Base-by-base conservation (phyloP, 1,140 invertebrate genomes). In the Eulimnadia texana region DNA sequence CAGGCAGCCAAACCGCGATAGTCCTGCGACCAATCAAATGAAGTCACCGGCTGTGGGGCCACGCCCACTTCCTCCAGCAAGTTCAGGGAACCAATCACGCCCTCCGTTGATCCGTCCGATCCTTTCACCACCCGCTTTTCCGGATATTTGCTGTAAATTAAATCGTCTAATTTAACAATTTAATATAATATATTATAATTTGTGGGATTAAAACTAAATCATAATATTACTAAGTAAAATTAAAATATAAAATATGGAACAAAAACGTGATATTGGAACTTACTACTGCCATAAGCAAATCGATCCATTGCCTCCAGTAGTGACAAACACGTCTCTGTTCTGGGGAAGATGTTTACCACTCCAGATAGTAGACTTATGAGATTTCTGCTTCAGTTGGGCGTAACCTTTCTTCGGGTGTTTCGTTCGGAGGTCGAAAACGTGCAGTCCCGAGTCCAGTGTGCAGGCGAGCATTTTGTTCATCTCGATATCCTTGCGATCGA, bases 381-480 rank as follows among this genome's bases (percentile, higher is more conserved):
- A 83, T 72, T 86, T 86, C 73, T 91, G 84, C n/a, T 76, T 74
- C 0, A 87, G 64, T 65, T 77, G 82, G 13, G 88, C 80, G 77
- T 91, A 95, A 19, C 93, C 93, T 74, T 90, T 91, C 63, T 82
- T 83, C 0, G 84, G 81, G 76, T 95, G 89, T 67, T 90, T 85
- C 3, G 88, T 93, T 67, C 86, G 81, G 63, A 93, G 78, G 72
- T 97, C 92, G 72, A 85, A 96, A 0, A 94, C 80, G 72, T 89
- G 84, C 66, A 96, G 84, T 66, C 91, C 93, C 0, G 89, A 88
- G 72, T 97, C 92, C n/a, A 98, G 73, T 0, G 91, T 93, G 3
- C 92, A 93, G 0, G 84, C 90, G 1, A 91, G 84, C 56, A 98
- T 70, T 76, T 98, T 98, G 70, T 98, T 97, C 90, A 96, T 96